phyloP scores from a whole-genome alignment of 2,888 invertebrate species.

The Heliconius hortense region DNA sequence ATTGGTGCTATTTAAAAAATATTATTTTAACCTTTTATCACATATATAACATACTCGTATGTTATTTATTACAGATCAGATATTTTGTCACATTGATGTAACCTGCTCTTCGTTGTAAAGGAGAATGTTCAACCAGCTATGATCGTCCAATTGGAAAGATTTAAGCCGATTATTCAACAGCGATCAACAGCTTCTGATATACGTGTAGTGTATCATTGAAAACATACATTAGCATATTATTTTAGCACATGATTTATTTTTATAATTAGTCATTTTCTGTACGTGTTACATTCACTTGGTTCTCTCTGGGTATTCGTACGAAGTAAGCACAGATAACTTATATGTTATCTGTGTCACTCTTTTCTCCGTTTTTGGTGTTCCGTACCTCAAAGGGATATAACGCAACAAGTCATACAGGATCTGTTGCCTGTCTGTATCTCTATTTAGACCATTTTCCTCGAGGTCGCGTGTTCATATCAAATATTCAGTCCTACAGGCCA shows the following conservation, averaged over 20 bases:
- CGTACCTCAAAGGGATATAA: too few species aligned
- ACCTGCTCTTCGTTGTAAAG: constrained; percentile 9
- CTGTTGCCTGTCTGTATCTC: too few species aligned
- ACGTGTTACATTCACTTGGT: too few species aligned
- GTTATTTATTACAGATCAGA: constrained; percentile 23
- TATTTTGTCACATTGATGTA: constrained; percentile 25
- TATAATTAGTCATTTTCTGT: neutral
- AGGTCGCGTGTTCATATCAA: too few species aligned
- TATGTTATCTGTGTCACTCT: too few species aligned
- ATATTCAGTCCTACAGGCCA: too few species aligned
- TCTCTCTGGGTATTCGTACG: too few species aligned
- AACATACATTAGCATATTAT: neutral
- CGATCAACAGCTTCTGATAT: constrained; percentile 27
- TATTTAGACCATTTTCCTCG: too few species aligned
- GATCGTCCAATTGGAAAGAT: constrained; percentile 32
- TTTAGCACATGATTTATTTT: neutral
- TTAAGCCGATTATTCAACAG: constrained; percentile 32
- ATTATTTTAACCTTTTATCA: neutral
- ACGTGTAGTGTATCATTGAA: neutral
- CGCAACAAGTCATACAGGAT: too few species aligned
- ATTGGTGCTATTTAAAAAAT: neutral
- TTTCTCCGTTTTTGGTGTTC: too few species aligned
- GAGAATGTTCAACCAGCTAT: constrained; percentile 34
- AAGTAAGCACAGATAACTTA: too few species aligned
- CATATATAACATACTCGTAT: neutral